These are phyloP conservation scores for Calonectris borealis DNA, from an alignment of 2,113 vertebrate species.

Conservation along the genomic window DNA sequence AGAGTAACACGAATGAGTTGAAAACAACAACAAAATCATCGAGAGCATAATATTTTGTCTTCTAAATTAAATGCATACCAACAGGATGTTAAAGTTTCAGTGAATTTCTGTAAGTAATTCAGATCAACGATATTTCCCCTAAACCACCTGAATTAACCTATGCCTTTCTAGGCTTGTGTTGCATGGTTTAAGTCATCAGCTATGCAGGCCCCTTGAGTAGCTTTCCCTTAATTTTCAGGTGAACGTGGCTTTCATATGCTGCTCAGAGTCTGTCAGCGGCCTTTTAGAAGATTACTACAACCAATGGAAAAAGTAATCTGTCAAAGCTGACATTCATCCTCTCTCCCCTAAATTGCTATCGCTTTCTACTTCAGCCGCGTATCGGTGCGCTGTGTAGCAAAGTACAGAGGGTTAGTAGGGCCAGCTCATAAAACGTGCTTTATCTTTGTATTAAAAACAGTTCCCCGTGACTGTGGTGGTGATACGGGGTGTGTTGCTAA, in stretches of 20 bases:
- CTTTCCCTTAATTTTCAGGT: background rate
- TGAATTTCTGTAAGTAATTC: background rate
- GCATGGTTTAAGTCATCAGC: background rate
- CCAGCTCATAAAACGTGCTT: background rate
- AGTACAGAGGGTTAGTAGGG: background rate
- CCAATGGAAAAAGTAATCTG: background rate
- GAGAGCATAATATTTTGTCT: fast-evolving
- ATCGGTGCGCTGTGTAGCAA: background rate
- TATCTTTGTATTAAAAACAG: background rate
- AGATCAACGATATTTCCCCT: fast-evolving
- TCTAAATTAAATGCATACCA: fast-evolving
- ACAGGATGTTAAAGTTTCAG: background rate
- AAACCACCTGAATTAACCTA: background rate
- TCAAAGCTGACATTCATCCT: background rate
- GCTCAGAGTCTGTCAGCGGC: background rate
- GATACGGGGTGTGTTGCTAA: fast-evolving
- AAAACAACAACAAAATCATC: background rate
- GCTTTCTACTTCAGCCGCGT: background rate
- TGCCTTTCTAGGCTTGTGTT: background rate
- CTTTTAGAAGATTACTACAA: background rate
- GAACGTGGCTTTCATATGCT: background rate
- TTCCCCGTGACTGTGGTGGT: fast-evolving
- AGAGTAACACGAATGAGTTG: fast-evolving
- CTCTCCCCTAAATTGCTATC: background rate
- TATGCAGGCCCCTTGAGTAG: background rate